Conservation (phyloP, 64 coral and sea anemone genomes). For the Montipora sp. region DNA sequence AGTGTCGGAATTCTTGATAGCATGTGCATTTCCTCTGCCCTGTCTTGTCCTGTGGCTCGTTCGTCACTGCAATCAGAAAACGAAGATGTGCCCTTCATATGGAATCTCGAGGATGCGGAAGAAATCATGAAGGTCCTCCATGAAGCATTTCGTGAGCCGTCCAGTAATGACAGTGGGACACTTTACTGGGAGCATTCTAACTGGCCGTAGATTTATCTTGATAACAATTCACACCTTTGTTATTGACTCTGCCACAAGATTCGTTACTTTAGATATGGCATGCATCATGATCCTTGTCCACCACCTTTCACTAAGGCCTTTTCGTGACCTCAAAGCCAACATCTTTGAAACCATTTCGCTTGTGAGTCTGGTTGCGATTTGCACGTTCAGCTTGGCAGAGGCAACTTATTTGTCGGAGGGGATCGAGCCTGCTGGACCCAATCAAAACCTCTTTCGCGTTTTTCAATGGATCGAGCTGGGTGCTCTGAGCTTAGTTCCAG, state of each 20-base stretch:
- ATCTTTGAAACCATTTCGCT: conserved; percentile 65
- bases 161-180: background rate
- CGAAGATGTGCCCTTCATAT: background rate
- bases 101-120: background rate
- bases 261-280: conserved; percentile 26
- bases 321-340: conserved; percentile 62
- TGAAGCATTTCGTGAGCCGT: conserved; percentile 64
- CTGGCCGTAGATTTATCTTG: conserved; percentile 69
- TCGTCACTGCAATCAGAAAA: background rate
- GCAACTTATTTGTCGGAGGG: conserved; percentile 43
- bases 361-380: conserved; percentile 54
- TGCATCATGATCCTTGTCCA: conserved; percentile 75
- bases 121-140: conserved; percentile 63
- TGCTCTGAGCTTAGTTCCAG: conserved; percentile 48
- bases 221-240: conserved; percentile 64
- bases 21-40: conserved; percentile 71
- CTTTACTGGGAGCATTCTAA: conserved; percentile 95
- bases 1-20: conserved; percentile 67
- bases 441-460: background rate
- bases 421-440: conserved; percentile 54
- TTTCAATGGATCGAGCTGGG: conserved; percentile 56
- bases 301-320: conserved; percentile 69
- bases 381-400: conserved; percentile 45
- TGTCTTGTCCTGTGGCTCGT: conserved; percentile 45
- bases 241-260: conserved; percentile 50